Base-by-base conservation (phyloP, 2,888 invertebrate species). In the Drosophila antonietae region DNA sequence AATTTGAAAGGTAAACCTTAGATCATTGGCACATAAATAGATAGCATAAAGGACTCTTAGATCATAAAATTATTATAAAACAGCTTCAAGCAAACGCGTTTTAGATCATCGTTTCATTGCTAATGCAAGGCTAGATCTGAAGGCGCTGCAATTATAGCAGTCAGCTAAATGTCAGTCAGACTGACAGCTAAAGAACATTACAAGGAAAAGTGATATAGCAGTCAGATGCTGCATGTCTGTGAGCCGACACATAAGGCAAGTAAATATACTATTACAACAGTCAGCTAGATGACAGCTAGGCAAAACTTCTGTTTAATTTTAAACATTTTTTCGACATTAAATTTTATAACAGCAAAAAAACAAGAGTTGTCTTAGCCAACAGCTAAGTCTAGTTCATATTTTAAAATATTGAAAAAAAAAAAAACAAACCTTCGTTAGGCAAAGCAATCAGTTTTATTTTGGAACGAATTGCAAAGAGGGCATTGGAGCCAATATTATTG, bases 401-500 rank as follows among this genome's bases (percentile, higher is more conserved):
- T 49, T 49, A 12, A 33, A 33, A n/a, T 31, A n/a, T 10, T 28
- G 2, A 12, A n/a, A 33, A n/a, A 23, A 47, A 33, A 12, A n/a
- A 33, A n/a, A 20, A 47, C n/a, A 35, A 59, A 14, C 47, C 51
- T 47, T 53, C 44, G 10, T 23, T 1, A 10, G 23, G 37, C 14
- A 68, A 37, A 49, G 18, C 10, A 68, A 43, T 69, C 3, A 46
- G 23, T 15, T 41, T 47, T 10, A 10, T 51, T 39, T 23, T 39
- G 53, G 37, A 85, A 56, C 81, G 69, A 61, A 61, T 65, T 20
- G 57, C 28, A 46, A 51, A 62, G 56, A 66, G 56, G 31, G 37
- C 61, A 60, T 56, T 65, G 35, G 43, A 65, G 64, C 47, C 43
- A 37, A 33, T 46, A 52, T 62, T 47, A 84, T 83, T 86, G 89